Conservation (phyloP, 2,888 invertebrate species). For the Polymixis lichenea region DNA sequence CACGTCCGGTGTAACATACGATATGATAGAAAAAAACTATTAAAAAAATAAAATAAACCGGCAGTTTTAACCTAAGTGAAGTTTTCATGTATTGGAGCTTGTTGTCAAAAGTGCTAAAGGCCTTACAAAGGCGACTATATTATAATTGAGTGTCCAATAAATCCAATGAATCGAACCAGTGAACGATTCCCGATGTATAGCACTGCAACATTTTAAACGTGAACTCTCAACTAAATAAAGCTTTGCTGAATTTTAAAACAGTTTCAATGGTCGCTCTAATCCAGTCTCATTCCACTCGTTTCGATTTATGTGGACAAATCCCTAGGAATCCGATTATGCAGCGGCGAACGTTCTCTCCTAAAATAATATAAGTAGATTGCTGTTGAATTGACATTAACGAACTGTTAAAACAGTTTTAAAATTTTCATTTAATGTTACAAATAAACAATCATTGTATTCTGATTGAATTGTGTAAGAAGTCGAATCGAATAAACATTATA, state of each 20-base stretch:
- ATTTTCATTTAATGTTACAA: background rate
- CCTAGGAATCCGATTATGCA: constrained; percentile 51
- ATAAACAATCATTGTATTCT: constrained; percentile 1
- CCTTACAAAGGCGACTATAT: no score
- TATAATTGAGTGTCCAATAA: constrained; percentile 1
- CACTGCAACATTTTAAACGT: constrained; percentile 15
- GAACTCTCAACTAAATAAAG: constrained; percentile 44
- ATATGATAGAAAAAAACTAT: no score
- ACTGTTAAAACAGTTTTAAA: constrained; percentile 13
- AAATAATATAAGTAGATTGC: constrained; percentile 23
- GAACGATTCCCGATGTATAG: background rate
- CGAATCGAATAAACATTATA: constrained; percentile 4
- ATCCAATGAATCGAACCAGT: constrained; percentile 21
- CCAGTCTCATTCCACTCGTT: constrained; percentile 52
- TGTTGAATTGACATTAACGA: constrained; percentile 33
- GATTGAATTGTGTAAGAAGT: constrained; percentile 15
- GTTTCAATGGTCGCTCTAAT: constrained; percentile 47
- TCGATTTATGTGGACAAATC: constrained; percentile 52
- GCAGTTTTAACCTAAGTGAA: background rate
- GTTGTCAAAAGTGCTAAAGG: background rate
- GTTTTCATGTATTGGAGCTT: background rate
- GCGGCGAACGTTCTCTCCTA: constrained; percentile 20
- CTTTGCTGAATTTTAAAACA: constrained; percentile 51
- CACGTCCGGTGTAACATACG: no score
- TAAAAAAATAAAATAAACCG: no score